Percentiles rank a stretch among this genome's conserved stretches.
These are phyloP conservation scores for Stigmatopora argus DNA, from an alignment of 2,113 vertebrate genomes.

Conservation along the genomic window DNA sequence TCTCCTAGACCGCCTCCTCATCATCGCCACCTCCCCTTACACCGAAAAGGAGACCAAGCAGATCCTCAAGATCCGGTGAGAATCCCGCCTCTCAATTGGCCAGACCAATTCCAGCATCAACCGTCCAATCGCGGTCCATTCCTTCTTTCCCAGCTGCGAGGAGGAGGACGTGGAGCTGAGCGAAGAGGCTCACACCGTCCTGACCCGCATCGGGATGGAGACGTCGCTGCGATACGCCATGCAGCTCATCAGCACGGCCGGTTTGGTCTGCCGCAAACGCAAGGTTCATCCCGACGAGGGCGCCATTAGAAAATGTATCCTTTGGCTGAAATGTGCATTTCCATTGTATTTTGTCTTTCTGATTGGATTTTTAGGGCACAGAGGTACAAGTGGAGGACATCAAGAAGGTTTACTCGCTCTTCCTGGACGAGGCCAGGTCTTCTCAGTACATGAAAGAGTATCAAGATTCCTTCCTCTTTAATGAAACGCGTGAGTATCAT, in stretches of 20 bases:
- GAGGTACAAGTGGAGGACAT: constrained; percentile 92
- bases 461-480: constrained; percentile 89
- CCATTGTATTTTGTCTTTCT: not conserved
- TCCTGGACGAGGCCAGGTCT: constrained; percentile 84
- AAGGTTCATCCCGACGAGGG: constrained; percentile 61
- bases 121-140: not conserved
- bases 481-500: constrained; percentile 80
- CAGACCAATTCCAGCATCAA: not conserved
- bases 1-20: constrained; percentile 85
- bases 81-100: fast-evolving
- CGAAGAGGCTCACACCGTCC: constrained; percentile 83
- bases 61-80: constrained; percentile 87
- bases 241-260: constrained; percentile 88
- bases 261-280: constrained; percentile 85
- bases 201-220: constrained; percentile 86
- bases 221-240: constrained; percentile 88
- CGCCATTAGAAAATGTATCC: not conserved
- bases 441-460: constrained; percentile 94
- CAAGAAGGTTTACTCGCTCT: constrained; percentile 86
- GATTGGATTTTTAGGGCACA: constrained; percentile 70
- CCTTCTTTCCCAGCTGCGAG: constrained; percentile 72
- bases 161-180: constrained; percentile 90
- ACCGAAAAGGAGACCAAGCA: constrained; percentile 87
- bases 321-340: not conserved
- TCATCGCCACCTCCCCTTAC: constrained; percentile 85